A percentile compares a stretch with the other conserved stretches of the same genome.
phyloP scores from a whole-genome alignment of 2,113 vertebrate genomes.

The Platysteira castanea region DNA sequence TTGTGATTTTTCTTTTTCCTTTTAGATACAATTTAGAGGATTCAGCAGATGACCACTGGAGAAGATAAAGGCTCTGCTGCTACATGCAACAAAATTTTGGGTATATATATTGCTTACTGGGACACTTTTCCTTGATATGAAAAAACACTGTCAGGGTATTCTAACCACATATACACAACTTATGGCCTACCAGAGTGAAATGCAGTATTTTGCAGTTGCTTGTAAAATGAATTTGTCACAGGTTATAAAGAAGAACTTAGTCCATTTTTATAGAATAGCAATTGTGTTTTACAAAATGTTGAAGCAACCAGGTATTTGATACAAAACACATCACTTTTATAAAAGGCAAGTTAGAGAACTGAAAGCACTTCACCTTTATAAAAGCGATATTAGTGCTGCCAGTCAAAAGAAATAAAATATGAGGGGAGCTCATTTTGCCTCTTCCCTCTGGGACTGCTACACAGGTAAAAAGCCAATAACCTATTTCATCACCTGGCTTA shows the following conservation, averaged over 20 bases:
- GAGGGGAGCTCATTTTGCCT: background rate
- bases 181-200: background rate
- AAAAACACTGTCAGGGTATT: background rate
- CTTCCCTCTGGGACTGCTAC: background rate
- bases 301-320: background rate
- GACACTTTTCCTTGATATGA: background rate
- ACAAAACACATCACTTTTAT: background rate
- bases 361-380: background rate
- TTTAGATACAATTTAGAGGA: background rate
- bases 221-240: slow-evolving; percentile 12
- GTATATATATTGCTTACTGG: background rate
- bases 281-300: background rate
- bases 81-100: background rate
- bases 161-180: slow-evolving; percentile 5
- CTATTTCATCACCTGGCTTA: background rate
- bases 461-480: background rate
- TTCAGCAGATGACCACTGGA: background rate
- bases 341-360: background rate
- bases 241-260: background rate
- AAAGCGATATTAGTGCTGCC: background rate
- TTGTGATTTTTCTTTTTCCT: background rate
- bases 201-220: background rate
- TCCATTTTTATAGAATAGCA: background rate
- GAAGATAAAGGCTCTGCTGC: background rate
- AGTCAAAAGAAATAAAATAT: background rate